Evolutionary conservation across 2,888 invertebrate genomes (phyloP), one percentile per base, ranked within the genome.

Genomic region (Aleiodes testaceus): DNA sequence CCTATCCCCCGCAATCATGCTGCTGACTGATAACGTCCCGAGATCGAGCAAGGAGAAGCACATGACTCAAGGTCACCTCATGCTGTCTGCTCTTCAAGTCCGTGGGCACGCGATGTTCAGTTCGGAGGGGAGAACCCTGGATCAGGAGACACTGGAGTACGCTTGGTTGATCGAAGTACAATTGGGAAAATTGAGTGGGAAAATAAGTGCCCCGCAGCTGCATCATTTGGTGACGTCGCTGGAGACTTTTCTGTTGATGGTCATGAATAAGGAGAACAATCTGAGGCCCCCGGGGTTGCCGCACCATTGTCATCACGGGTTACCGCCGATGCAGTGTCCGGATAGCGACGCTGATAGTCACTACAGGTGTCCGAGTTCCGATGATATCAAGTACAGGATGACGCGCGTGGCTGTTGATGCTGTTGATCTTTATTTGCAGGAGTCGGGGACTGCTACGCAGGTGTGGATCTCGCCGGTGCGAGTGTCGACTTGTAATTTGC

Each of bases 91-190:
- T 0, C 90, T 96, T 59, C 95, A 96, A 87, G 91, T 97, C 72
- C 91, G 99, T 78, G 99, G 98, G 0, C 97, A 98, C 86, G 97
- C 97, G 0, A 95, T 97, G 93, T 99, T 99, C 84, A 98, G 98
- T 79, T 96, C 96, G 82, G 93, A 95, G 69, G 97, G 96, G 68
- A 91, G 97, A 74, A 92, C 93, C 7, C 89, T 98, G 18, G 97
- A 97, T 81, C 94, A 97, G 86, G 98, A 98, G 81, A 98, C 98
- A 0, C 88, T 99, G 16, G 99, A 99, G 86, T 99, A 99, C 86
- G 97, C 95, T 0, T 99, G 99, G 99, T 90, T 98, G 80, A 92
- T 99, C 80, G 99, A 99, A 87, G 91, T 97, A 3, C 96, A 97
- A 79, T 88, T 99, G 52, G 99, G 99, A 0, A 97, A 98, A 86